phyloP scores from a whole-genome alignment of 2,888 invertebrate genomes.

The Rhagonycha lutea region DNA sequence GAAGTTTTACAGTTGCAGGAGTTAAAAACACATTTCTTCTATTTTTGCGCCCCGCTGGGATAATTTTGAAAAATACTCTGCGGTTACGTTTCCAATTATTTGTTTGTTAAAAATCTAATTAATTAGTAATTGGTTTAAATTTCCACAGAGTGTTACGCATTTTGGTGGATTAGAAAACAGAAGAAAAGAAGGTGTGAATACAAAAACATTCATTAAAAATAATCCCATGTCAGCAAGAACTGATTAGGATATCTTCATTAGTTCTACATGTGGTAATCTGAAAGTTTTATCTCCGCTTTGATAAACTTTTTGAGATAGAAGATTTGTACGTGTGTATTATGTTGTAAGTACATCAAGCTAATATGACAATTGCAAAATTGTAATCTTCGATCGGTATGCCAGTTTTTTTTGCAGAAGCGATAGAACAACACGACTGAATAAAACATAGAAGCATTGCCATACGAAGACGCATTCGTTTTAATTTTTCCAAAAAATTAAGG shows the following conservation, averaged over 20 bases:
- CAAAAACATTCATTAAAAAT: neutral
- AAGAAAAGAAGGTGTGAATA: neutral
- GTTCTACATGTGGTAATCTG: neutral
- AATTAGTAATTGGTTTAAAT: neutral
- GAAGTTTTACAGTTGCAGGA: neutral
- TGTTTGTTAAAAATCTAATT: neutral
- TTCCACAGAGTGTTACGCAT: neutral
- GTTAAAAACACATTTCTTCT: neutral
- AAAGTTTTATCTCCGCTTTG: neutral
- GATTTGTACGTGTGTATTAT: neutral
- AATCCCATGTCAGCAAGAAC: neutral
- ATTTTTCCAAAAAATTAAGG: no score
- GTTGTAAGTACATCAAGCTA: neutral
- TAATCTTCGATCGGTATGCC: neutral
- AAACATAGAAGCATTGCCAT: no score
- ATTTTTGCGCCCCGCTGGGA: neutral
- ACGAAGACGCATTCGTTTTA: no score
- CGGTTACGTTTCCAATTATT: neutral
- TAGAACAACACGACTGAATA: neutral
- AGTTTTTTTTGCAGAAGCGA: neutral
- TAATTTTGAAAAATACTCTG: neutral
- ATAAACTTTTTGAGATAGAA: neutral
- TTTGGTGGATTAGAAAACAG: neutral
- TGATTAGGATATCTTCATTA: neutral
- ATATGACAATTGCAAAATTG: neutral